Conservation (phyloP, 2,888 invertebrate genomes). For the Aricia artaxerxes region DNA sequence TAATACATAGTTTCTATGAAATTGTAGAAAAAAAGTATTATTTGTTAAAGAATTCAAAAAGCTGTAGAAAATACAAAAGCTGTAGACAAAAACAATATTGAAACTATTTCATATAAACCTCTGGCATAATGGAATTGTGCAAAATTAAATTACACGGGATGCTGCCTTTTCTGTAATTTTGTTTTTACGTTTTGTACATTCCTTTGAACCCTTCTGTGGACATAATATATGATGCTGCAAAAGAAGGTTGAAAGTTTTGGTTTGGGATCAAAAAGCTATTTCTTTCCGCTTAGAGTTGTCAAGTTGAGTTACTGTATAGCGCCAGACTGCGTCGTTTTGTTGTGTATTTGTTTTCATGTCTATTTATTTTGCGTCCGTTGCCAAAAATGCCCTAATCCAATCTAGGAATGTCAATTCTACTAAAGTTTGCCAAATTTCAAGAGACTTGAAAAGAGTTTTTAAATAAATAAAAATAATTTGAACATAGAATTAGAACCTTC, state of each 20-base stretch:
- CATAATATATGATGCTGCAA: conserved; percentile 40
- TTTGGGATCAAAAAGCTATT: conserved; percentile 68
- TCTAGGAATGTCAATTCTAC: not conserved
- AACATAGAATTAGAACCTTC: not conserved
- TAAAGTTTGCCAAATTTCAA: not conserved
- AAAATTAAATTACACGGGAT: conserved; percentile 12
- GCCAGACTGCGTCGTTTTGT: conserved; percentile 57
- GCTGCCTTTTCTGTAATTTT: not conserved
- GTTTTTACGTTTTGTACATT: conserved; percentile 21
- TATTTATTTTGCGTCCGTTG: conserved; percentile 9
- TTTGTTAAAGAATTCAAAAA: not conserved
- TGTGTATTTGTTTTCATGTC: not conserved
- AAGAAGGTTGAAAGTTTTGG: conserved; percentile 45
- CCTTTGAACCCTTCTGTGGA: conserved; percentile 35
- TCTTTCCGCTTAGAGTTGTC: conserved; percentile 63
- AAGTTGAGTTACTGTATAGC: conserved; percentile 61
- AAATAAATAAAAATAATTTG: not conserved
- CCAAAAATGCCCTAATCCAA: not conserved
- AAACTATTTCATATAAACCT: conserved; percentile 10
- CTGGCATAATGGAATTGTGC: not conserved
- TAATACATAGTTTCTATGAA: too few relatives aligned
- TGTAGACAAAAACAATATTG: not conserved
- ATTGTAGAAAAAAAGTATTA: too few relatives aligned
- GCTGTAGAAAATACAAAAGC: not conserved
- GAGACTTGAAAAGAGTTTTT: not conserved